Base-by-base conservation (phyloP, 1,140 invertebrate species). In the Pseudobourletiella spinata region DNA sequence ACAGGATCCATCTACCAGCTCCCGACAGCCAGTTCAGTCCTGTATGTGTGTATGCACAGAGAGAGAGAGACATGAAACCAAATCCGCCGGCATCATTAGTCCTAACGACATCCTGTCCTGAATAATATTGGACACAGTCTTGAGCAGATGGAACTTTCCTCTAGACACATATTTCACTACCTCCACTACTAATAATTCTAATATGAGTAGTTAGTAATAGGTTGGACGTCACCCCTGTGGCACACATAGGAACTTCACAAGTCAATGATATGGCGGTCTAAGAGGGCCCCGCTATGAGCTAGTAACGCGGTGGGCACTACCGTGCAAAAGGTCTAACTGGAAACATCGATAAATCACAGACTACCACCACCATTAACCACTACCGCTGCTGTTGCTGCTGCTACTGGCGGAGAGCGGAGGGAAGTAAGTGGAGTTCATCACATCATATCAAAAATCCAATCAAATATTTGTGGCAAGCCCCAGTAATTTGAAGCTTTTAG, bases 381-480 rank as follows among this genome's bases (percentile, higher is more conserved):
- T n/a, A n/a, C n/a, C n/a, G n/a, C n/a, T n/a, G n/a, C n/a, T 20
- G 20, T 20, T 18, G n/a, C n/a, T 16, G 22, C 15, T 29, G 42
- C n/a, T 24, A 51, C 3, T 4, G 32, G 42, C 3, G 18, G n/a
- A 25, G 6, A 30, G 52, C 18, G 26, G 29, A 56, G 50, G 20
- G 39, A 46, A 50, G 30, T 32, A 26, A 57, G 8, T 43, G 11
- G 28, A 57, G 24, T n/a, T 57, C 32, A 57, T 54, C 51, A 54
- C 20, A 54, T 63, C 43, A 63, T 64, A 64, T 64, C 63, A 64
- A 64, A 64, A 64, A 64, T 64, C 63, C 63, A 64, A 64, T 64
- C 63, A 64, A 64, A 64, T 64, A 64, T 64, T 64, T 64, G 63
- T 64, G 63, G 63, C 57, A 64, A 64, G 57, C 62, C 62, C 35